Percentiles rank a stretch among this genome's conserved stretches.
phyloP scores from a whole-genome alignment of 2,888 invertebrate species.

The Bellardia pandia region DNA sequence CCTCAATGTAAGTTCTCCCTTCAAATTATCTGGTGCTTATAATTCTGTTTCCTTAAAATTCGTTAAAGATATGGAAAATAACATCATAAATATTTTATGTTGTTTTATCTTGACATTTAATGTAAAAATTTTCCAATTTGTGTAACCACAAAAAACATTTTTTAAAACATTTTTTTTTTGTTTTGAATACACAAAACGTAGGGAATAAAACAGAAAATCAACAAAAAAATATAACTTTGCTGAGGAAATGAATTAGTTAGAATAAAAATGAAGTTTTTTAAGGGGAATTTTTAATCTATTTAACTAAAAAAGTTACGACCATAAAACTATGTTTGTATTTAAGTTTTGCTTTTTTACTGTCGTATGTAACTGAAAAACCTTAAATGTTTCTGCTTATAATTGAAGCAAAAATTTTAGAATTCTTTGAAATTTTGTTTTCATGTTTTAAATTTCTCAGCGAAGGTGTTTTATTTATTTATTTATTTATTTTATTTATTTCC shows the following conservation, averaged over 20 bases:
- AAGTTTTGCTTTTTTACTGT: neutral
- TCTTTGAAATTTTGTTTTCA: too few species aligned
- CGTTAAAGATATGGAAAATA: neutral
- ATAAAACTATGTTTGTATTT: neutral
- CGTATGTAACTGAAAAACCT: too few species aligned
- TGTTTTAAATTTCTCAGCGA: too few species aligned
- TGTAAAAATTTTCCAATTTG: slow-evolving; percentile 11
- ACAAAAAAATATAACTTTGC: neutral
- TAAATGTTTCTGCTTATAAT: too few species aligned
- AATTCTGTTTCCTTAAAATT: neutral
- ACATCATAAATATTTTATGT: neutral
- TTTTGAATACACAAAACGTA: neutral
- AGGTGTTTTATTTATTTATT: too few species aligned
- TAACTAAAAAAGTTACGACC: neutral
- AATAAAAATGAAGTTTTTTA: too few species aligned
- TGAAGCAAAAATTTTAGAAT: too few species aligned
- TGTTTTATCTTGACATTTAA: slow-evolving; percentile 25
- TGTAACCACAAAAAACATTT: neutral
- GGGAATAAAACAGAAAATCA: neutral
- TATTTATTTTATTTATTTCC: too few species aligned
- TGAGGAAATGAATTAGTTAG: neutral
- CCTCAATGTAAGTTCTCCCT: neutral
- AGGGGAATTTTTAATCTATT: slow-evolving; percentile 1
- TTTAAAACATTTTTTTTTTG: neutral
- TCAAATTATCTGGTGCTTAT: neutral